Conservation (phyloP, 1,140 invertebrate genomes). For the Aphelenchoides avenae region DNA sequence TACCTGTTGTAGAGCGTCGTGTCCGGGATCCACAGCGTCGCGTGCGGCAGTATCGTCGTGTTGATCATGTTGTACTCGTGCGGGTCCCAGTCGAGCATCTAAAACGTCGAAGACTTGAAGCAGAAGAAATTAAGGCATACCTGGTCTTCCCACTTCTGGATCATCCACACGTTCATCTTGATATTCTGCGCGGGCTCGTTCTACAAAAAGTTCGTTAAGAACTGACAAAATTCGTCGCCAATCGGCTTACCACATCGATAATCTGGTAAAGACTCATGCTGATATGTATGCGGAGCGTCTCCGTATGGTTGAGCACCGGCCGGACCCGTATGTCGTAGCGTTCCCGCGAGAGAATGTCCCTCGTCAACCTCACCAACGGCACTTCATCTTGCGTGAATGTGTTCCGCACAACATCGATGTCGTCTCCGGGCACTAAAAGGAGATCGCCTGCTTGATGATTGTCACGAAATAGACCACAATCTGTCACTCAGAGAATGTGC, state of each 20-base stretch:
- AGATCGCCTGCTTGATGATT: no score
- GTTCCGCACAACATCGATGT: no score
- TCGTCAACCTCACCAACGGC: constrained; percentile 48
- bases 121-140: no score
- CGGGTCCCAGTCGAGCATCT: constrained; percentile 53
- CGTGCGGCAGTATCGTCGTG: constrained; percentile 52
- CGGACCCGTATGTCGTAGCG: constrained; percentile 55
- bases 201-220: neutral
- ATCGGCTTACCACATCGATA: constrained; percentile 46
- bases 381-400: constrained; percentile 41
- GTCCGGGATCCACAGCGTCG: constrained; percentile 52
- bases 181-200: constrained; percentile 58
- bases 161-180: constrained; percentile 58
- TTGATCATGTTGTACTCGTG: constrained; percentile 52
- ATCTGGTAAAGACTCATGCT: constrained; percentile 56
- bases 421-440: no score
- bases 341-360: constrained; percentile 40
- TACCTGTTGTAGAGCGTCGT: no score
- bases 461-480: no score
- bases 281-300: constrained; percentile 52
- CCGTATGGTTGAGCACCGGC: constrained; percentile 50
- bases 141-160: constrained; percentile 57
- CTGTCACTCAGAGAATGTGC: no score
- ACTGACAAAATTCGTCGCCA: neutral
- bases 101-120: no score